Evolutionary conservation across 2,113 vertebrate species (phyloP).

Genomic region (Oenanthe melanoleuca): DNA sequence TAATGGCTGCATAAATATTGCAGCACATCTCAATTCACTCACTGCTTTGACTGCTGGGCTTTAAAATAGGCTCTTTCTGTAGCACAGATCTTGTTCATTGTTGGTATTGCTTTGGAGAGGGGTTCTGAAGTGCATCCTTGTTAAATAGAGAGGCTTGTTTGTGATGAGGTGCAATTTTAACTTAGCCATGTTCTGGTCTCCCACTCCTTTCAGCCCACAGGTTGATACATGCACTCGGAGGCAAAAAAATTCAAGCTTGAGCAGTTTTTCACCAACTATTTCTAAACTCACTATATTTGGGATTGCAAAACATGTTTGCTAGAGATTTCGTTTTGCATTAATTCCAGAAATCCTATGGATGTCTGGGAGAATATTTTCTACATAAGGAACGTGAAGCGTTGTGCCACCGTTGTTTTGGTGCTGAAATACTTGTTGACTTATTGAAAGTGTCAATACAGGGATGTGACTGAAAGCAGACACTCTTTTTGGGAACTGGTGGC

Average conservation of each 20-base stretch:
- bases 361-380: not conserved
- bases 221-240: slow-evolving; percentile 14
- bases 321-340: not conserved
- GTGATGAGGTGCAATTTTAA: slow-evolving; percentile 21
- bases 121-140: not conserved
- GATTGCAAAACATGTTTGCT: slow-evolving; percentile 13
- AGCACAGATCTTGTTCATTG: not conserved
- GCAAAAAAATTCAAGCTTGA: not conserved
- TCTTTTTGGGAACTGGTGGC: not conserved
- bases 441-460: not conserved
- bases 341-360: not conserved
- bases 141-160: slow-evolving; percentile 14
- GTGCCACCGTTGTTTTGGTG: not conserved
- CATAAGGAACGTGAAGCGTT: not conserved
- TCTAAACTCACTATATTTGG: slow-evolving; percentile 47
- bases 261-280: slow-evolving; percentile 39
- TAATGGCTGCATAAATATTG: slow-evolving; percentile 50
- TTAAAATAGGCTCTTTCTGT: slow-evolving; percentile 15
- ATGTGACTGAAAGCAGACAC: not conserved
- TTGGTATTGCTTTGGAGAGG: not conserved
- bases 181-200: not conserved
- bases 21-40: slow-evolving; percentile 14
- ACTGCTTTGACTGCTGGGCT: slow-evolving; percentile 1
- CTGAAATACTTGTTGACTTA: not conserved
- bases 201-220: slow-evolving; percentile 47